These are phyloP conservation scores for Morone chrysops DNA, from an alignment of 2,113 vertebrate genomes.

Conservation along the genomic window DNA sequence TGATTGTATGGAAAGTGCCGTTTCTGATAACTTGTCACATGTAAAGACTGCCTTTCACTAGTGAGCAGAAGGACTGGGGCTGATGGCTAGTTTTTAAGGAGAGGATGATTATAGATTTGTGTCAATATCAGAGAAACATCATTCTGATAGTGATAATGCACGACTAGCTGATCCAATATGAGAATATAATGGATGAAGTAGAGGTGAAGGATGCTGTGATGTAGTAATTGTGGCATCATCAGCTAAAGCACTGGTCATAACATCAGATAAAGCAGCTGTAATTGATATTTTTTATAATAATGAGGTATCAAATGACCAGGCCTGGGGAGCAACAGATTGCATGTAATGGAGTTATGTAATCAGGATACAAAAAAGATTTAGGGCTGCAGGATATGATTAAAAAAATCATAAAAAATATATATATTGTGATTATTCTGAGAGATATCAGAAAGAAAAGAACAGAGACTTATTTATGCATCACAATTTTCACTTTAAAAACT, in stretches of 20 bases:
- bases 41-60: conserved; percentile 35
- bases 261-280: background rate
- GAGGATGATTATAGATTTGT: background rate
- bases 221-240: background rate
- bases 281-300: background rate
- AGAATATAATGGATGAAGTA: background rate
- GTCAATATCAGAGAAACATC: background rate
- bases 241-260: background rate
- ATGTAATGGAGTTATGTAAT: too few species aligned
- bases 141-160: background rate
- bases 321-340: too few species aligned
- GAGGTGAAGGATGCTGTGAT: background rate
- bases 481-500: too few species aligned
- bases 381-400: too few species aligned
- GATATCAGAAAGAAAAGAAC: too few species aligned
- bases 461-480: too few species aligned
- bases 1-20: conserved; percentile 69
- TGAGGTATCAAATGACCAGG: background rate
- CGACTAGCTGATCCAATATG: background rate
- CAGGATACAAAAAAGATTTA: too few species aligned
- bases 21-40: conserved; percentile 62
- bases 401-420: too few species aligned
- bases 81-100: conserved; percentile 10
- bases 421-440: too few species aligned
- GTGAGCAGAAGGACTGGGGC: background rate